Base-by-base conservation (phyloP, 2,113 vertebrate species). In the Chionomys nivalis region DNA sequence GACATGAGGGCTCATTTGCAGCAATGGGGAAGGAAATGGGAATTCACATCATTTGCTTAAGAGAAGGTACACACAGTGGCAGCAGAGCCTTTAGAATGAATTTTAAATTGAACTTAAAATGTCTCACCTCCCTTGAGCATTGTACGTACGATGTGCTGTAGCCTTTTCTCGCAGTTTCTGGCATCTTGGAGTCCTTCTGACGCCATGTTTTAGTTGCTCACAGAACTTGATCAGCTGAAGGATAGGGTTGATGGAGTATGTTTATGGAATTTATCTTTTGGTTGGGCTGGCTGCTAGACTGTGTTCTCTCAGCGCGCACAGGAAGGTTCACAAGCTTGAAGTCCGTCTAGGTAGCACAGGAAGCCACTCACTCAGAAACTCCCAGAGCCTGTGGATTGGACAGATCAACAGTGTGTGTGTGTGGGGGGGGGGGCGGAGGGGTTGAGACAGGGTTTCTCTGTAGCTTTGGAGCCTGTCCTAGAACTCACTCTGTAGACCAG, bases 1-100 rank as follows among this genome's bases (percentile, higher is more conserved):
- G 61, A 31, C 61, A 26, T 3, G 55, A 94, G n/a, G n/a, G 92
- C 47, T 88, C 58, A 94, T 89, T 93, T 89, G 12, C 66, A 82
- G 42, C 47, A 12, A 7, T 44, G 9, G 58, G 68, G 42, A 58
- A 72, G 4, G 85, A 94, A 92, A 39, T 86, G 42, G 33, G 36
- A 33, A 68, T 90, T 73, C 61, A 31, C 65, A 94, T 86, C 61
- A 89, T 42, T 87, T 94, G 1, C 44, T 55, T 93, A 33, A 42
- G 16, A 83, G 47, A 92, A 52, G 17, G 12, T n/a, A 33, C 23
- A 70, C 33, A n/a, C 28, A 79, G 55, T 61, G 10, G 58, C 49
- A 21, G 66, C 36, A 31, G 47, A 31, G 42, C 78, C 76, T 36
- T 70, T 87, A 28, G 49, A 87, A 66, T 79, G 55, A 70, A 61